Evolutionary conservation across 2,888 invertebrate species (phyloP).

Genomic region (Stenolophus ochropezus): DNA sequence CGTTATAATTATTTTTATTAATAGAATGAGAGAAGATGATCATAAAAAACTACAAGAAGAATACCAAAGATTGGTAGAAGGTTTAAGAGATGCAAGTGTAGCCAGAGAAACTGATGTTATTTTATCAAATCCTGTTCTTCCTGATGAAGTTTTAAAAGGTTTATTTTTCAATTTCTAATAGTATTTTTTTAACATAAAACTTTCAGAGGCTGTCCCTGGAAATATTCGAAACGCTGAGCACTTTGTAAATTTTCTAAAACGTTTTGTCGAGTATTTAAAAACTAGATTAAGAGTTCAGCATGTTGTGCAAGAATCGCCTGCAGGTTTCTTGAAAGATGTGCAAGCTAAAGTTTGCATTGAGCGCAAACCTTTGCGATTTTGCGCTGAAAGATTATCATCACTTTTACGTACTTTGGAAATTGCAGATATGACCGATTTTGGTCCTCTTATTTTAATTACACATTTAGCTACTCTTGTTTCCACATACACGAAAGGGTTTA

Average conservation of each 20-base stretch:
- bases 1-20: conserved; percentile 61
- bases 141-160: conserved; percentile 94
- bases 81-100: conserved; percentile 88
- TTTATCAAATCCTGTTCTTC: conserved; percentile 94
- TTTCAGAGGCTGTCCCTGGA: conserved; percentile 93
- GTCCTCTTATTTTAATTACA: conserved; percentile 86
- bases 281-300: conserved; percentile 94
- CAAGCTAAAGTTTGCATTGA: conserved; percentile 95
- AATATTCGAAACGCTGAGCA: conserved; percentile 98
- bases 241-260: conserved; percentile 93
- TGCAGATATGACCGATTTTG: conserved; percentile 92
- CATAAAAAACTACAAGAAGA: conserved; percentile 90
- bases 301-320: conserved; percentile 97
- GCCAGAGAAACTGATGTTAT: conserved; percentile 92
- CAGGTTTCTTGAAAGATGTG: conserved; percentile 95
- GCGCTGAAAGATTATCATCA: conserved; percentile 92
- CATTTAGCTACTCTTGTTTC: conserved; percentile 96
- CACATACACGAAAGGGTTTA: conserved; percentile 98
- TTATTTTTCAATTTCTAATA: conserved; percentile 61
- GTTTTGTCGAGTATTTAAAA: conserved; percentile 96
- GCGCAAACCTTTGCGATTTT: conserved; percentile 96
- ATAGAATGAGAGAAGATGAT: conserved; percentile 91
- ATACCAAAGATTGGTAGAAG: conserved; percentile 94
- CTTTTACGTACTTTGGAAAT: conserved; percentile 93
- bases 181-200: no score